Conservation (phyloP, 2,888 invertebrate genomes). For the Eupithecia exiguata region DNA sequence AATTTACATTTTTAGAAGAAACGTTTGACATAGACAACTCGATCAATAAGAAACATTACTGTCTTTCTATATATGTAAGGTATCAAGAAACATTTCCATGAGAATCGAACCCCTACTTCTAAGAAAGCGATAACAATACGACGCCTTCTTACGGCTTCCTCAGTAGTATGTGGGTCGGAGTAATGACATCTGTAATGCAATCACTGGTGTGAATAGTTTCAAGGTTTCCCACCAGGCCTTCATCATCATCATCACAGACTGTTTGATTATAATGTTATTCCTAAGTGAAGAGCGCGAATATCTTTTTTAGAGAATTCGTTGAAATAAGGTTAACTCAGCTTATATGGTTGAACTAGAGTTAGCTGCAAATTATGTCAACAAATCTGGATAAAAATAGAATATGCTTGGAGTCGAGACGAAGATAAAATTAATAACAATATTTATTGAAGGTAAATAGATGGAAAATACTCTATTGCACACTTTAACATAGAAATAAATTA, state of each 20-base stretch:
- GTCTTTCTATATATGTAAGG: background rate
- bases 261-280: too few species aligned
- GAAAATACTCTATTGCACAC: too few species aligned
- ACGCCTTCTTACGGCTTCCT: slow-evolving; percentile 48
- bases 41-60: background rate
- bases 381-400: too few species aligned
- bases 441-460: too few species aligned
- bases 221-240: slow-evolving; percentile 15
- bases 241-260: background rate
- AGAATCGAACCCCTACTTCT: slow-evolving; percentile 31
- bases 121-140: slow-evolving; percentile 43
- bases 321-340: too few species aligned
- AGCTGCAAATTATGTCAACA: too few species aligned
- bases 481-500: too few species aligned
- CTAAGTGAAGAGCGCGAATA: too few species aligned
- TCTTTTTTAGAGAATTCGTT: too few species aligned
- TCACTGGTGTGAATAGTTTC: slow-evolving; percentile 19
- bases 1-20: background rate
- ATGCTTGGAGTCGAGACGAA: too few species aligned
- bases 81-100: slow-evolving; percentile 17
- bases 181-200: slow-evolving; percentile 32
- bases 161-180: slow-evolving; percentile 44
- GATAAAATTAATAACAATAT: too few species aligned
- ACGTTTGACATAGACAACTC: background rate
- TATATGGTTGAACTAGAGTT: too few species aligned